Percentiles rank a stretch among this genome's conserved stretches.
phyloP scores from a whole-genome alignment of 2,113 vertebrate species.

The Cardinalis cardinalis region DNA sequence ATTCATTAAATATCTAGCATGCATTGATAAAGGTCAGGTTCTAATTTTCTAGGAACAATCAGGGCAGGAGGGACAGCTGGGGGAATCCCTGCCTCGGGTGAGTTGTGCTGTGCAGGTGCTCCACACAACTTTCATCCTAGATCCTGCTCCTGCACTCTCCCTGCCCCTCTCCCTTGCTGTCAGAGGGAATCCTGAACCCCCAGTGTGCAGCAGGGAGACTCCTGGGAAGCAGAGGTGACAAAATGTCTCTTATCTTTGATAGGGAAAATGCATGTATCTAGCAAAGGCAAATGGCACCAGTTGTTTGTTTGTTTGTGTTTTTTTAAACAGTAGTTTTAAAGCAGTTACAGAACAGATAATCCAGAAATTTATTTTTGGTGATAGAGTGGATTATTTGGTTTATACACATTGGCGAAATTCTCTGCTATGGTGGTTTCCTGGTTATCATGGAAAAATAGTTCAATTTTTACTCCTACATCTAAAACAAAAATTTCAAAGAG shows the following conservation, averaged over 20 bases:
- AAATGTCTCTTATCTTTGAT: neutral
- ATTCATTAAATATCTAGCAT: neutral
- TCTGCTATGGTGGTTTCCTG: neutral
- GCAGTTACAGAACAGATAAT: neutral
- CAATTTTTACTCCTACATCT: neutral
- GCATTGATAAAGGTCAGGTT: neutral
- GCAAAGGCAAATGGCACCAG: neutral
- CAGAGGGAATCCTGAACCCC: neutral
- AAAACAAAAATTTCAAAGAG: neutral
- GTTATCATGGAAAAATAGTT: neutral
- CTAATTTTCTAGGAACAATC: neutral
- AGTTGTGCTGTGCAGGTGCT: neutral
- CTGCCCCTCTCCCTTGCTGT: neutral
- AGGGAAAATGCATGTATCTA: rapidly evolving
- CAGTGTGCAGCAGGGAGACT: rapidly evolving
- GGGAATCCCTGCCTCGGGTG: rapidly evolving
- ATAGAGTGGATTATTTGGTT: neutral
- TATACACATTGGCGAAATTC: rapidly evolving
- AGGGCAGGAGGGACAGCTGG: neutral
- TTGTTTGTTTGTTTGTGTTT: neutral
- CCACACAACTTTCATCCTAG: neutral
- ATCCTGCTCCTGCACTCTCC: rapidly evolving
- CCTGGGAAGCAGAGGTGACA: neutral
- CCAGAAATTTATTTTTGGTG: neutral
- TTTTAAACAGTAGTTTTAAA: neutral